Conservation (phyloP, 30 jellyfish, hydroid and myxozoan species). For the Haliclystus octoradiatus region DNA sequence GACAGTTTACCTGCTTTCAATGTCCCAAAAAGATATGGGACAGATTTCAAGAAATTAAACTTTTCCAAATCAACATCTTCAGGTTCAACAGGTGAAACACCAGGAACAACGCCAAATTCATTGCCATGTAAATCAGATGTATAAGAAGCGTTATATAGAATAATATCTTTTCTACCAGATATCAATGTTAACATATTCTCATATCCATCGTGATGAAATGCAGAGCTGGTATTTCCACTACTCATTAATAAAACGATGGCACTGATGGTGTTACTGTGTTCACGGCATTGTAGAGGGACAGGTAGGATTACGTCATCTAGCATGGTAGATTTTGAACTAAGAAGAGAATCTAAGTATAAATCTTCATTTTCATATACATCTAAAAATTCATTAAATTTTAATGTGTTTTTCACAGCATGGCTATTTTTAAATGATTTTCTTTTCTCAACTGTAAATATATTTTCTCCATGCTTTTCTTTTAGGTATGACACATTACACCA, state of each 20-base stretch:
- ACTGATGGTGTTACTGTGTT: constrained; percentile 8
- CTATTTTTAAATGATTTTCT: constrained; percentile 1
- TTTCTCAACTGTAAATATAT: background rate
- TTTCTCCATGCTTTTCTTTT: constrained; percentile 12
- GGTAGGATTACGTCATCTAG: constrained; percentile 54
- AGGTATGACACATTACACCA: constrained; percentile 21
- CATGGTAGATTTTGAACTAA: constrained; percentile 14
- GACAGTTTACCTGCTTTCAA: constrained; percentile 41
- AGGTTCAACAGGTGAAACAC: constrained; percentile 42
- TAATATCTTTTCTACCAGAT: constrained; percentile 36
- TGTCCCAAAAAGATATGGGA: constrained; percentile 20
- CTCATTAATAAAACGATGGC: constrained; percentile 29
- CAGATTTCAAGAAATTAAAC: background rate
- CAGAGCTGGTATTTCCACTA: constrained; percentile 68
- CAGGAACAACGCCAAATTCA: constrained; percentile 29
- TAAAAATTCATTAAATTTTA: constrained; percentile 11
- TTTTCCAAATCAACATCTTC: constrained; percentile 15
- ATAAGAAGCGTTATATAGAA: constrained; percentile 27
- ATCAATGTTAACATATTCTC: constrained; percentile 27
- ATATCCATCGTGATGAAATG: constrained; percentile 60
- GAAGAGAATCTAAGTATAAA: constrained; percentile 13
- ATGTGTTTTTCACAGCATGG: constrained; percentile 18
- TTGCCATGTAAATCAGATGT: constrained; percentile 34
- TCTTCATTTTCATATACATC: constrained; percentile 12
- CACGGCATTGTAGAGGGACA: constrained; percentile 56